phyloP scores from a whole-genome alignment of 2,113 vertebrate species.

The Ptilonorhynchus violaceus region DNA sequence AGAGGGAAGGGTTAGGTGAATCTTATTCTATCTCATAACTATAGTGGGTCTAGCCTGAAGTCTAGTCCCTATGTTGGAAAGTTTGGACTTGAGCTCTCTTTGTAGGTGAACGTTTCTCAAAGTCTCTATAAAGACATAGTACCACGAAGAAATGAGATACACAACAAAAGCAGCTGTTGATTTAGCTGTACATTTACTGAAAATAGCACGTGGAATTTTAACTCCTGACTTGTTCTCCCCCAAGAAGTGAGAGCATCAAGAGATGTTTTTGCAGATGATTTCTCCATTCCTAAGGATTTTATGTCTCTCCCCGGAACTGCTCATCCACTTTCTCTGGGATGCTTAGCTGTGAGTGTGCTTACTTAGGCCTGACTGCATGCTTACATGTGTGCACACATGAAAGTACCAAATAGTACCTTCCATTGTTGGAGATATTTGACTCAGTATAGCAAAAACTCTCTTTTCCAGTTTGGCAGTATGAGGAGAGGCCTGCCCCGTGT shows the following conservation, averaged over 20 bases:
- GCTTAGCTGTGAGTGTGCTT: background rate
- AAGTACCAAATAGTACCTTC: background rate
- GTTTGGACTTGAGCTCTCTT: background rate
- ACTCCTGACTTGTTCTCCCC: background rate
- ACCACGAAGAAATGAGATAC: background rate
- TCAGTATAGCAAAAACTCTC: background rate
- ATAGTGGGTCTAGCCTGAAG: background rate
- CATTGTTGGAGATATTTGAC: background rate
- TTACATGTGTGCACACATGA: fast-evolving
- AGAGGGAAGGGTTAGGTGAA: background rate
- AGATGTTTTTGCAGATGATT: background rate
- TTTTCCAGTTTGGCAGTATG: background rate
- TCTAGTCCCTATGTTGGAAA: background rate
- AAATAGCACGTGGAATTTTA: background rate
- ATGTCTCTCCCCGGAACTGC: background rate
- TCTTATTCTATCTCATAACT: background rate
- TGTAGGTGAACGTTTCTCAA: background rate
- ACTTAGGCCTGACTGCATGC: background rate
- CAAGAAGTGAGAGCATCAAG: background rate
- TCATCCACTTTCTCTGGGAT: background rate
- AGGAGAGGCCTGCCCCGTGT: background rate
- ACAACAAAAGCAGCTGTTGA: background rate
- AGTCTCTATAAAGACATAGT: background rate
- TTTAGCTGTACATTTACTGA: background rate
- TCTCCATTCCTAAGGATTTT: background rate